Base-by-base conservation (phyloP, 2,888 invertebrate genomes). In the Polyommatus iphigenia region DNA sequence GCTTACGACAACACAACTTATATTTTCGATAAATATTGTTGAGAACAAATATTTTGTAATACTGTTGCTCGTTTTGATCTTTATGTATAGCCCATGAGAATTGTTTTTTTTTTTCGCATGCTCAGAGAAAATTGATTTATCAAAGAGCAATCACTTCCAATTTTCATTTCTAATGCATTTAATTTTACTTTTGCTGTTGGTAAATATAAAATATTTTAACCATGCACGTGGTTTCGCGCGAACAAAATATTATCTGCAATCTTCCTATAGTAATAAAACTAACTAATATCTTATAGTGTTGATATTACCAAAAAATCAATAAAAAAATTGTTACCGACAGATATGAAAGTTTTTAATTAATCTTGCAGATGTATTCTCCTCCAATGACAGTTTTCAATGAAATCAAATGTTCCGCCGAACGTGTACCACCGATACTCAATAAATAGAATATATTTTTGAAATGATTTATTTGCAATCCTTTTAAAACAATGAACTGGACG, bases 401-500 rank as follows among this genome's bases (percentile, higher is more conserved):
- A 67, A 67, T 67, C 67, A 67, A 67, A 67, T 32, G 32, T 67
- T 67, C 29, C 15, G 0, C 18, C 67, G 32, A 29, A 67, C 67
- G 67, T 18, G 29, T 18, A 32, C 10, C 36, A 72, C 10, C 72
- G 72, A 72, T 41, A 72, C 20, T 67, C 67, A 15, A 67, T 46
- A 73, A 73, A 54, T 76, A 76, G 29, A 76, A 54, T 24, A 76
- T 32, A 76, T 50, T 41, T 67, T 67, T 32, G 67, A 67, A 67
- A 67, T 67, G 15, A 67, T 67, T 73, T 41, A 73, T 73, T 73
- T 41, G 46, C 41, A 75, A 54, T 29, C 50, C 54, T 46, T 50
- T 75, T 75, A 54, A 50, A 75, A 75, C 46, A 75, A 79, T 57
- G 77, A 79, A 85, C 85, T 85, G 85, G 84, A 83, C 84, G 76